Base-by-base conservation (phyloP, 2,797 vertebrate species). In the Phalanger gymnotis region DNA sequence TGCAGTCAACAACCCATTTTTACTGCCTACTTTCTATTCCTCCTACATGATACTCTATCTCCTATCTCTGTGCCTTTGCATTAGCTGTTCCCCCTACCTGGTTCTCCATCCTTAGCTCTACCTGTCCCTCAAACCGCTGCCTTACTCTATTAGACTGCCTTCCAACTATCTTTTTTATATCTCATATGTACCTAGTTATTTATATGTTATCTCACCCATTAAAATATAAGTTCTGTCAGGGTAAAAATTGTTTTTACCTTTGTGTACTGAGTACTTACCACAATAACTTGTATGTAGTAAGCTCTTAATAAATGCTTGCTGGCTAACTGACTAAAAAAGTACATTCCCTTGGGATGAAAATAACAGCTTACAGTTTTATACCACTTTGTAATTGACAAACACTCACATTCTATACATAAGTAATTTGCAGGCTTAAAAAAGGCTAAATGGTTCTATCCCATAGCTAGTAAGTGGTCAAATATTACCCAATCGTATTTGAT, bases 331-430 rank as follows among this genome's bases (percentile, higher is more conserved):
- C 34, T 66, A 19, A 66, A 92, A 47, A 96, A 95, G 53, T 58
- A 53, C 2, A 90, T 73, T 95, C 25, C 40, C 94, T 52, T 56
- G 91, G 94, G 94, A 87, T 92, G 92, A 96, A 95, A 97, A 81
- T 81, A 90, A 53, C 31, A 95, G 53, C 14, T 31, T 58, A 58
- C 6, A 55, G 5, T 66, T 66, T 66, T 16, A 66, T n/a, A 19
- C 0, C 6, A 66, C 14, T 73, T 73, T 73, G 0, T 61, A 34
- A 34, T 4, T 61, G 30, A 73, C 66, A 40, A 61, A 22, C 22
- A 30, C 16, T 56, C n/a, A 73, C 10, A 40, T 40, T 73, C 16
- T 73, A 73, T 22, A 73, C 16, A 16, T 13, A 7, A 66, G 0
- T 73, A 40, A 40, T 73, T 40, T 73, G 16, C n/a, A 73, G 66